Evolutionary conservation across 2,888 invertebrate species (phyloP).

Genomic region (Aricia artaxerxes): DNA sequence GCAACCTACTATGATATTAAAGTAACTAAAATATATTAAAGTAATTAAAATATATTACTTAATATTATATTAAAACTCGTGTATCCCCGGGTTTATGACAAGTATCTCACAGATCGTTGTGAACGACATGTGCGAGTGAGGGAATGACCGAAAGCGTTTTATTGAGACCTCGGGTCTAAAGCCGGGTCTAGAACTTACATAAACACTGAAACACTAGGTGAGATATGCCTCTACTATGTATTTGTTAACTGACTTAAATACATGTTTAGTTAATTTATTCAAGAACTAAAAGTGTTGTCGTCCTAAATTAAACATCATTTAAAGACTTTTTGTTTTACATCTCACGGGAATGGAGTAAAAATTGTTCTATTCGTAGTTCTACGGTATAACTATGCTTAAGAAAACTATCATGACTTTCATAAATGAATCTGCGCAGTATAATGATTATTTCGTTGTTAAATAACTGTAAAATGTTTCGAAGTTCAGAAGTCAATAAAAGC

Average conservation of each 20-base stretch:
- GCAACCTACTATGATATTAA: no score
- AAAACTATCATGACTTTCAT: no score
- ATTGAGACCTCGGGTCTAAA: slow-evolving; percentile 45
- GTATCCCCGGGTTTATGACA: not conserved
- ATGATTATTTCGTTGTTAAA: not conserved
- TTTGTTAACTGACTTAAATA: not conserved
- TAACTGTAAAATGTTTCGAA: not conserved
- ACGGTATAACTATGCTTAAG: no score
- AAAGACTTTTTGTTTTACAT: no score
- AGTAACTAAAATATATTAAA: not conserved
- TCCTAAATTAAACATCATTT: no score
- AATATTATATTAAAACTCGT: not conserved
- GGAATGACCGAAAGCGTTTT: slow-evolving; percentile 44
- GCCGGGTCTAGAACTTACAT: not conserved
- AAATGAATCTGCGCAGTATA: not conserved
- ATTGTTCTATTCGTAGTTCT: no score
- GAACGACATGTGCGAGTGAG: slow-evolving; percentile 49
- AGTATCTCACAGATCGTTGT: slow-evolving; percentile 40
- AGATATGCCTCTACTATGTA: not conserved
- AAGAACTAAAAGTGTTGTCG: not conserved
- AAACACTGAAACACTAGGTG: not conserved
- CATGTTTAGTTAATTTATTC: not conserved
- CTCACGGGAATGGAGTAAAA: no score
- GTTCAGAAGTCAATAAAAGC: not conserved
- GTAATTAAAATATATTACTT: not conserved